Evolutionary conservation across 30 jellyfish, hydroid and myxozoan genomes (phyloP), one percentile per base, ranked within the genome.

Genomic region (Rhopilema esculentum): DNA sequence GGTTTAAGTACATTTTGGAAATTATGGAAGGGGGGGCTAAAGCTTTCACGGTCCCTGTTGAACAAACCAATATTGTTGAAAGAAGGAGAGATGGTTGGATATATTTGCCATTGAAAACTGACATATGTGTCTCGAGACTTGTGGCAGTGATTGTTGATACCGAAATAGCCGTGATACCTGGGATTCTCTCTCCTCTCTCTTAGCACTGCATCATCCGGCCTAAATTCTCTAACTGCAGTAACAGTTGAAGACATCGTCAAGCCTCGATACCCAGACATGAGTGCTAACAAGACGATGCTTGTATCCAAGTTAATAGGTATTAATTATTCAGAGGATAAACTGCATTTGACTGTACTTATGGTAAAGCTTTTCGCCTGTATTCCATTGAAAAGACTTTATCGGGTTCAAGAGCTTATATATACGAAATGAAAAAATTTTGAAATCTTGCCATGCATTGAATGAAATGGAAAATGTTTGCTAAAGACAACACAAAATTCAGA

Each of bases 161-260:
- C n/a, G n/a, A n/a, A n/a, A n/a, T n/a, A n/a, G n/a, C n/a, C n/a
- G n/a, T n/a, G n/a, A n/a, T n/a, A n/a, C n/a, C n/a, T n/a, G n/a
- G n/a, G n/a, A n/a, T 40, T 40, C 57, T 12, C 57, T 6, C 49
- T 0, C 53, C 28, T 33, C n/a, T 33, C 0, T 57, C 70, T 29
- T 26, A 89, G 97, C 79, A 80, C 97, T 2, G 91, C 91, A 23
- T 89, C 97, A 9, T 89, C 97, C 40, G 97, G 97, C 0, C 73
- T 89, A 71, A 89, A 89, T 33, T 89, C 97, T 0, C 77, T 89
- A 33, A 83, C 97, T 23, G 97, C 97, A 23, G 93, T 89, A 17
- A 69, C 93, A 1, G 22, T 89, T 1, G 93, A 82, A 62, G 97
- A 82, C 72, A 80, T 89, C 8, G 81, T 89, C 9, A 89, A 75